A percentile compares a stretch with the other conserved stretches of the same genome.
These are phyloP conservation scores for Acanthaster planci DNA, from an alignment of 35 echinoderm and acorn worm genomes.

Conservation along the genomic window DNA sequence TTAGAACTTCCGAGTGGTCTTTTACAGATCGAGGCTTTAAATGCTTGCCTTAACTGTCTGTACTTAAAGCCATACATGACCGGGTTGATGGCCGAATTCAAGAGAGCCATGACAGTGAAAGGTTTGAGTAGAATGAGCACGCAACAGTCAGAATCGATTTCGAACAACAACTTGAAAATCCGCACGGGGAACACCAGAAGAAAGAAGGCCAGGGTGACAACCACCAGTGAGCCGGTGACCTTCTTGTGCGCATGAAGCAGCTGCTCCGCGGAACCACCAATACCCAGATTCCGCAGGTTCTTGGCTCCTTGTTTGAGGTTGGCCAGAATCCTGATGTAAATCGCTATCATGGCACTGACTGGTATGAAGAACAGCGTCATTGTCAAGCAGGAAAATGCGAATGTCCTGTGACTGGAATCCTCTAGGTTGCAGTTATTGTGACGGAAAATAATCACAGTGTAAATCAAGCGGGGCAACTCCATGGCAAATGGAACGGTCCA, in stretches of 20 bases:
- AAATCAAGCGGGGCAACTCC: not conserved
- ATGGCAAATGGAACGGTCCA: not conserved
- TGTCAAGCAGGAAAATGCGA: not conserved
- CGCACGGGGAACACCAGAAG: not conserved
- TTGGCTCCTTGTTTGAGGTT: conserved; percentile 20
- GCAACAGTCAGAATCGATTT: too few relatives aligned
- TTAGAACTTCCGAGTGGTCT: too few relatives aligned
- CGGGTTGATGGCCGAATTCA: conserved; percentile 22
- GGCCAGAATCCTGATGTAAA: not conserved
- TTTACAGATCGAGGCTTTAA: not conserved
- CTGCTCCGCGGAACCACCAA: not conserved
- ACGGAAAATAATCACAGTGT: too few relatives aligned
- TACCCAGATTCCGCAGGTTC: not conserved
- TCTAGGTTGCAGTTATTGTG: not conserved
- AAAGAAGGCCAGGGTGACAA: not conserved
- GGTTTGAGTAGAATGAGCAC: too few relatives aligned
- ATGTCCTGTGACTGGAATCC: not conserved
- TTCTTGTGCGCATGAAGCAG: conserved; percentile 8
- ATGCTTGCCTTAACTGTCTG: not conserved
- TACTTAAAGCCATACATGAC: conserved; percentile 10
- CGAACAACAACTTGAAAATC: too few relatives aligned
- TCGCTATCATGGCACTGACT: not conserved
- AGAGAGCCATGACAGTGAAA: not conserved
- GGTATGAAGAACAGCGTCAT: not conserved
- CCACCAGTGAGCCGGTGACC: not conserved